Percentiles rank a stretch among this genome's conserved stretches.
Conservation (phyloP, 1,140 invertebrate species). For the Pomacea maculata region DNA sequence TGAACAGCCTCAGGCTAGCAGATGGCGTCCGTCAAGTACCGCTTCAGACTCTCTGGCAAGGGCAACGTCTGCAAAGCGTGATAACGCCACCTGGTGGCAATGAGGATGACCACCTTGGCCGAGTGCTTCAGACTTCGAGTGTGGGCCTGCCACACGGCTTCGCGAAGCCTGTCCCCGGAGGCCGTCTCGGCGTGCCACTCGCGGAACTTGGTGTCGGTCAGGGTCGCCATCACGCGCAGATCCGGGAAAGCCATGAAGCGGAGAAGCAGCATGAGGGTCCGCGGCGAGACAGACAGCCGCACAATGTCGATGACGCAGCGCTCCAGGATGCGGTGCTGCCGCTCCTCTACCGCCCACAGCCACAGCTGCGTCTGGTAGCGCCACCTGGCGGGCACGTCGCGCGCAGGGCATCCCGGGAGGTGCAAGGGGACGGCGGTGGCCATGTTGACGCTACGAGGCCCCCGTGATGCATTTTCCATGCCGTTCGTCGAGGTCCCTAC, state of each 20-base stretch:
- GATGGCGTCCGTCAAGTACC: conserved; percentile 8
- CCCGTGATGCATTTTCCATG: too few relatives aligned
- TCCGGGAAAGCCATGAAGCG: not conserved
- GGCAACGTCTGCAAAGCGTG: not conserved
- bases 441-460: not conserved
- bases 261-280: not conserved
- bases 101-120: conserved; percentile 2
- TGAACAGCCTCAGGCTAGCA: not conserved
- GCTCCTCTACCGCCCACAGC: conserved; percentile 12
- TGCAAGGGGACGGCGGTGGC: not conserved
- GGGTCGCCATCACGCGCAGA: conserved; percentile 2
- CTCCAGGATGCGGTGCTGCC: conserved; percentile 10
- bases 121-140: conserved; percentile 13
- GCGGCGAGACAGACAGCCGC: conserved; percentile 6
- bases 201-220: not conserved
- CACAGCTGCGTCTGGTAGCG: conserved; percentile 8
- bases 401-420: too few relatives aligned
- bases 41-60: conserved; percentile 18
- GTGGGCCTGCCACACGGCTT: conserved; percentile 3
- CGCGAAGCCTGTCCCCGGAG: not conserved
- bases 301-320: conserved; percentile 6
- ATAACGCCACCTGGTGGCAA: not conserved
- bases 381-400: too few relatives aligned
- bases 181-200: not conserved
- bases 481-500: too few relatives aligned